A percentile compares a stretch with the other conserved stretches of the same genome.
Evolutionary conservation across 1,140 invertebrate species (phyloP).

Genomic region (Schmidtea mediterranea): DNA sequence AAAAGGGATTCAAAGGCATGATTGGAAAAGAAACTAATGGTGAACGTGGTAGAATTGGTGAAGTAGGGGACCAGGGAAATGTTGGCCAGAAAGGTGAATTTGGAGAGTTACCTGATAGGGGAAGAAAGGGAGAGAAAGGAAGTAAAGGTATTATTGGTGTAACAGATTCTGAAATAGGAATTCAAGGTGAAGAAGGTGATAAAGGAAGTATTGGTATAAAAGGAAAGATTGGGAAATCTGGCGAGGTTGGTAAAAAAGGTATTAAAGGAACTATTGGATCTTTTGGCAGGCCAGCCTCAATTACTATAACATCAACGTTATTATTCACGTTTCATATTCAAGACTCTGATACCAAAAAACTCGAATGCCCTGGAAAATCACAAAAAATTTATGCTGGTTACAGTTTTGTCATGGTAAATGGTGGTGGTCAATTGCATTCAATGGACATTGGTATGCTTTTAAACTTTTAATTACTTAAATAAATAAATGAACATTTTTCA

Average conservation of each 20-base stretch:
- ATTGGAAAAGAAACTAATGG: neutral
- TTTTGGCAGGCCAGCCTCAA: no score
- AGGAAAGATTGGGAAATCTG: neutral
- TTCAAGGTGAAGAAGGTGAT: neutral
- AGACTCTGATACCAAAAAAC: neutral
- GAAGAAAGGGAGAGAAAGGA: conserved; percentile 1
- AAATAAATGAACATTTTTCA: no score
- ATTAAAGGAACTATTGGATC: neutral
- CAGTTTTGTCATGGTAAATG: conserved; percentile 1
- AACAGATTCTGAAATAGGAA: neutral
- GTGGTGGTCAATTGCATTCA: neutral
- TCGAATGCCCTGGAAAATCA: neutral
- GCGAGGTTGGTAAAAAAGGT: neutral
- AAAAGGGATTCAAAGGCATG: neutral
- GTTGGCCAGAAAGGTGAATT: neutral
- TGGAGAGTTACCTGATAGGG: neutral
- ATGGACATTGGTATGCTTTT: neutral
- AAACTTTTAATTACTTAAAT: no score
- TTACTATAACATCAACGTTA: no score
- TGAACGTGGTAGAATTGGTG: neutral
- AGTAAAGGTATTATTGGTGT: neutral
- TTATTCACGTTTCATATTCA: neutral
- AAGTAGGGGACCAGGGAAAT: neutral
- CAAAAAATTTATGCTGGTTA: neutral
- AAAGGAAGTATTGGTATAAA: neutral